Conservation (phyloP, 2,113 vertebrate genomes). For the Cinclus cinclus region DNA sequence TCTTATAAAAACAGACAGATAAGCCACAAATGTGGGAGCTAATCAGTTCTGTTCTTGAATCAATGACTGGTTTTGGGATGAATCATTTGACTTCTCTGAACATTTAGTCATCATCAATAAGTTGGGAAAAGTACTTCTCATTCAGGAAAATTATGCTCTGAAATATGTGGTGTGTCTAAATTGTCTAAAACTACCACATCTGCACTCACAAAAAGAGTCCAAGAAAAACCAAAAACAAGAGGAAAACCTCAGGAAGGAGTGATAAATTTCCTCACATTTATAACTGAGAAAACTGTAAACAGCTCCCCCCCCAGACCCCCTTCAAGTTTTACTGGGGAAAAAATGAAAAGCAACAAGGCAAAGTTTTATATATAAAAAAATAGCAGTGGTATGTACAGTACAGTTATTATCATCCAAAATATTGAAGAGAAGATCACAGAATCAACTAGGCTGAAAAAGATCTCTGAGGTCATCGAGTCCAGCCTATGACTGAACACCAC, state of each 20-base stretch:
- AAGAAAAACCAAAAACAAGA: neutral
- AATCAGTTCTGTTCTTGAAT: neutral
- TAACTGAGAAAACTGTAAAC: neutral
- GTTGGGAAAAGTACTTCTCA: neutral
- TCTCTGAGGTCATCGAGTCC: neutral
- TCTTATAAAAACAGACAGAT: neutral
- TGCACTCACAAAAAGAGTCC: neutral
- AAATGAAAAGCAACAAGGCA: neutral
- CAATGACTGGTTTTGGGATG: neutral
- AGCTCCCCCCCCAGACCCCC: accelerated
- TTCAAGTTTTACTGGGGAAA: neutral
- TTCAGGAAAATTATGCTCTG: neutral
- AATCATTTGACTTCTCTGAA: neutral
- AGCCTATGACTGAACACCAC: neutral
- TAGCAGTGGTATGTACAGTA: neutral
- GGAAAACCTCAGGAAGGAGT: neutral
- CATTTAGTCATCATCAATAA: neutral
- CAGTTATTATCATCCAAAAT: neutral
- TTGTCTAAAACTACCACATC: neutral
- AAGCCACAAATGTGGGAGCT: neutral
- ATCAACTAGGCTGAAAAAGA: neutral
- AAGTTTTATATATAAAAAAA: neutral
- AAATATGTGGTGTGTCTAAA: neutral
- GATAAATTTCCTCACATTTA: neutral
- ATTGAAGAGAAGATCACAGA: neutral